Evolutionary conservation across 2,797 vertebrate genomes (phyloP), one percentile per base, ranked within the genome.

Genomic region (Helarctos malayanus): DNA sequence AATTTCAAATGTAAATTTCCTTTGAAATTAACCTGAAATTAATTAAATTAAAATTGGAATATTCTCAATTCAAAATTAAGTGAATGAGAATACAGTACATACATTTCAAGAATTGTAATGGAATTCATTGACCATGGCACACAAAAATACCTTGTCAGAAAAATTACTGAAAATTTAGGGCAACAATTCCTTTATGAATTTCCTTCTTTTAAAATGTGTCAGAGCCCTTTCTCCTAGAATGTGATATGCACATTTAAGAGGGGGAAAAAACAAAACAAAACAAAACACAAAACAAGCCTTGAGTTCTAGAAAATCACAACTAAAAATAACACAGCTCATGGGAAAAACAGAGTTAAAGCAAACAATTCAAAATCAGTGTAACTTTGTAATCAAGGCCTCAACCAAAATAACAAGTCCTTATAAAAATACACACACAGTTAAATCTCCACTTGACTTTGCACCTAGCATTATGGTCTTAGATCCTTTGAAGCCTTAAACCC

Each of bases 1-100:
- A 95, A 94, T 88, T 95, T 96, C 63, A 96, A 93, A 86, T 45
- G 25, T 41, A 95, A 82, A 93, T 93, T 95, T 89, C 38, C 57
- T 83, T 92, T 93, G 65, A 92, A 97, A 92, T 79, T 87, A 83
- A 79, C 78, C 9, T 65, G 63, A n/a, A n/a, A 65, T 65, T 63
- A 59, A 13, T 27, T 41, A 71, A 97, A 93, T 76, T 86, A 91
- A 79, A 87, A 83, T 61, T 56, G 57, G 57, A 86, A 92, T 38
- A 68, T n/a, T 49, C 49, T 93, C 81, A 75, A 89, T 79, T 95
- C 57, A 79, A 92, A 97, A 91, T 13, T 65, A 83, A 94, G 57
- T 90, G 49, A 92, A 78, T 69, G 57, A 92, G 52, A 93, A 78
- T 25, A 89, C 4, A 61, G 11, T 38, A 29, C 7, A 92, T n/a